Evolutionary conservation across 2,113 vertebrate genomes (phyloP).

Genomic region (Nibea coibor): DNA sequence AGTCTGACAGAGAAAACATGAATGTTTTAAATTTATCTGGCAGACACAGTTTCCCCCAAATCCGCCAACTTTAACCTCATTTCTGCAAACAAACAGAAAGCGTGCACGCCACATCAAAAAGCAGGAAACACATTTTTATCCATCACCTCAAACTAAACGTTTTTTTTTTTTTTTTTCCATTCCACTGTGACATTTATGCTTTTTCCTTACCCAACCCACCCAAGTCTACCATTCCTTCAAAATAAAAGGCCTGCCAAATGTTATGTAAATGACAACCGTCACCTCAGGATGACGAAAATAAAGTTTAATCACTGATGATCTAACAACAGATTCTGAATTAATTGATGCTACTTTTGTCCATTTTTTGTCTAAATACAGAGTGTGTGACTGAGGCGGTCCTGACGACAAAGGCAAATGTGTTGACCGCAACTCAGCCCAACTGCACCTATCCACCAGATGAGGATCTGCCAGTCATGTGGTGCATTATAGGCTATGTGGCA

Average conservation of each 20-base stretch:
- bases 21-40: not conserved
- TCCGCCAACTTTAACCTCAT: not conserved
- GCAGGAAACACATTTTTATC: conserved; percentile 1
- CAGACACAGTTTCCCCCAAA: not conserved
- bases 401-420: not conserved
- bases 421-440: not conserved
- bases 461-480: conserved; percentile 57
- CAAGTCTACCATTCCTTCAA: not conserved
- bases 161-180: conserved; percentile 6
- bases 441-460: accelerated
- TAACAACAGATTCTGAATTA: too few species aligned
- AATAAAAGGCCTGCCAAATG: not conserved
- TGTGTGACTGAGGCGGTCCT: conserved; percentile 21
- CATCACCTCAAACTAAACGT: not conserved
- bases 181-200: conserved; percentile 8
- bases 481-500: conserved; percentile 20
- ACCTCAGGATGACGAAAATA: not conserved
- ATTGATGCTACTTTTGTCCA: not conserved
- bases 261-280: not conserved
- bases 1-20: too few species aligned
- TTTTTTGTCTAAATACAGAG: conserved; percentile 41
- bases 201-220: not conserved
- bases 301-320: not conserved
- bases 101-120: not conserved
- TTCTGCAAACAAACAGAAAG: not conserved